A percentile compares a stretch with the other conserved stretches of the same genome.
Conservation (phyloP, 64 coral and sea anemone genomes). For the Pocillopora damicornis region DNA sequence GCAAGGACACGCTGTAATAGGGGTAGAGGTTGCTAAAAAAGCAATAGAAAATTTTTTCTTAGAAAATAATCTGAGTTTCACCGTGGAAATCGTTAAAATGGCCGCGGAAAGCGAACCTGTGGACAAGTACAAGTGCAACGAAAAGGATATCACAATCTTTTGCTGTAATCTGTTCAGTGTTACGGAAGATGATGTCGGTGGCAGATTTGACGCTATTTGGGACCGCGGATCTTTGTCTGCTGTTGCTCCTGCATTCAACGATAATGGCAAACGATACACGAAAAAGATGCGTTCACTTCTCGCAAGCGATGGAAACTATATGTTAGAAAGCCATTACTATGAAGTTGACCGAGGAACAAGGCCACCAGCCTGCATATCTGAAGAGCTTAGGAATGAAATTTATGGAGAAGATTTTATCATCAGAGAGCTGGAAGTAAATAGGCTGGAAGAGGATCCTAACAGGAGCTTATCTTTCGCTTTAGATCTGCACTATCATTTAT, state of each 20-base stretch:
- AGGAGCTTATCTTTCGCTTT: neutral
- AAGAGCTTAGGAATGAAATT: slow-evolving; percentile 22
- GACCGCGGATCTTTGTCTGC: slow-evolving; percentile 50
- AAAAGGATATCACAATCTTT: slow-evolving; percentile 18
- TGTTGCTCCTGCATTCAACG: neutral
- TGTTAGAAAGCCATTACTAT: slow-evolving; percentile 46
- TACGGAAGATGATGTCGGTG: slow-evolving; percentile 1
- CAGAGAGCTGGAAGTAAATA: slow-evolving; percentile 30
- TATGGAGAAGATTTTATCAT: slow-evolving; percentile 41
- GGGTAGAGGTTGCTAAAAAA: slow-evolving; percentile 23
- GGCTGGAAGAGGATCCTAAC: neutral
- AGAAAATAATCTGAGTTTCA: slow-evolving; percentile 45
- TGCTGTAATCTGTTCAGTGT: slow-evolving; percentile 24
- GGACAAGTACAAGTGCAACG: slow-evolving; percentile 16
- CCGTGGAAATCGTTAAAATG: neutral
- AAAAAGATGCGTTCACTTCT: slow-evolving; percentile 40
- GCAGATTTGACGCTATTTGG: slow-evolving; percentile 51
- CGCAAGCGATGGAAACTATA: slow-evolving; percentile 8
- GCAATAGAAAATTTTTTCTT: slow-evolving; percentile 32
- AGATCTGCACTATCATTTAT: slow-evolving; percentile 16
- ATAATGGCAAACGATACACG: slow-evolving; percentile 46
- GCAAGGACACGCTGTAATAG: slow-evolving; percentile 37
- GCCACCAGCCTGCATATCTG: slow-evolving; percentile 11
- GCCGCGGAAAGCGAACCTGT: neutral
- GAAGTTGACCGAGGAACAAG: slow-evolving; percentile 14